Evolutionary conservation across 1,140 invertebrate species (phyloP), one percentile per base, ranked within the genome.

Genomic region (Lasaia peninsularis): DNA sequence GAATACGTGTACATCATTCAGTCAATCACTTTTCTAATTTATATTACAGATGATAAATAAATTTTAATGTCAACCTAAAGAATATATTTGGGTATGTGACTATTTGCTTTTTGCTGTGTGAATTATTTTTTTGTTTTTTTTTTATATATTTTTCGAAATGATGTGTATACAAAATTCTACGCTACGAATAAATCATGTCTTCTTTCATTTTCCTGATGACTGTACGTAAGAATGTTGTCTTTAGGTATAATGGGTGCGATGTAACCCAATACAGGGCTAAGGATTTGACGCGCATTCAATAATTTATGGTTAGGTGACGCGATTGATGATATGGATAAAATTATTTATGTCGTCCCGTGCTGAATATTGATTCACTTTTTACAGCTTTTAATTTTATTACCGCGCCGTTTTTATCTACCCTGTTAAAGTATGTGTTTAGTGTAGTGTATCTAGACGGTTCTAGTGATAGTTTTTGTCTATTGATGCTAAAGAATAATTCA

Each of bases 251-350:
- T 69, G 60, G 64, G 58, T 63, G 63, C 55, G 56, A 24, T 66
- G 82, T 79, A 85, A 87, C 65, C 57, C 69, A 79, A 87, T 77
- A 79, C 64, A 53, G 53, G 70, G 55, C 52, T 49, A 56, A 60
- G 67, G 63, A 71, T 78, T 76, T 80, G 73, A 80, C 71, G 71
- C 69, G 54, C 67, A 59, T 68, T 54, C 61, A 60, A 62, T 78
- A 79, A 86, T 85, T 83, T 86, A 86, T 75, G 60, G 61, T 60
- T 56, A 63, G 67, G 61, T 66, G 62, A 67, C 59, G 65, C 73
- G 81, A 87, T 87, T 85, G 80, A 87, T 87, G 78, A 78, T 68
- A 69, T 69, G 65, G 62, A 73, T 62, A 55, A 80, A 73, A 83
- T 82, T 86, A 83, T 83, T 86, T 85, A 86, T 86, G 71, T 78